Evolutionary conservation across 1,140 invertebrate species (phyloP).

Genomic region (Chrysoperla carnea): DNA sequence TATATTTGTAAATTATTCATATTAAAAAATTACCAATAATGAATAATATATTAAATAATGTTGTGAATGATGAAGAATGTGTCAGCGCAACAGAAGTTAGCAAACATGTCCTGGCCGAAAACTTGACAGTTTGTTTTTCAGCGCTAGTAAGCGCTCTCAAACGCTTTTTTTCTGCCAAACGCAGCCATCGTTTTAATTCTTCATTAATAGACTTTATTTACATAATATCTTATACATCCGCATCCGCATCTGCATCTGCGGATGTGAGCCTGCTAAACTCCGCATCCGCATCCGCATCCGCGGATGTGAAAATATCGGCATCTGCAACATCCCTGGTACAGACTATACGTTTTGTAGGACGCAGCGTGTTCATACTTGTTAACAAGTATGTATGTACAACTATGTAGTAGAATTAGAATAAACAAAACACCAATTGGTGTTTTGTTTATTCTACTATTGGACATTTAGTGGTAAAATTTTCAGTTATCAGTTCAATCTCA

Average conservation of each 20-base stretch:
- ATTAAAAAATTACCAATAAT: no score
- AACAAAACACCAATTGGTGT: no score
- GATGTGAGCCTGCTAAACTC: slow-evolving; percentile 6
- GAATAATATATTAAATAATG: no score
- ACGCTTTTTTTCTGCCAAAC: no score
- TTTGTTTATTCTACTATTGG: no score
- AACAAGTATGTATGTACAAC: not conserved
- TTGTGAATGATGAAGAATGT: no score
- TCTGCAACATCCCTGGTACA: slow-evolving; percentile 5
- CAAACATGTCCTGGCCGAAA: no score
- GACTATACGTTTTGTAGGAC: not conserved
- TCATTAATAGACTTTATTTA: slow-evolving; percentile 6
- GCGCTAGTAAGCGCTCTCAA: not conserved
- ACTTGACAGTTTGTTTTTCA: no score
- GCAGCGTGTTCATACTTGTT: not conserved
- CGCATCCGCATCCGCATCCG: slow-evolving; percentile 5
- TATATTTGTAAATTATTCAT: no score
- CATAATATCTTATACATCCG: slow-evolving; percentile 4
- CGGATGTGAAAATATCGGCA: slow-evolving; percentile 7
- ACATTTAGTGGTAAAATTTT: no score
- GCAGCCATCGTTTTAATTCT: slow-evolving; percentile 5
- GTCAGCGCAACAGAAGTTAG: no score
- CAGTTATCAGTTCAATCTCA: not conserved
- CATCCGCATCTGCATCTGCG: slow-evolving; percentile 3
- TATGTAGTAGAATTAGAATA: no score